phyloP scores from a whole-genome alignment of 2,113 vertebrate species.

The Macquaria australasica region DNA sequence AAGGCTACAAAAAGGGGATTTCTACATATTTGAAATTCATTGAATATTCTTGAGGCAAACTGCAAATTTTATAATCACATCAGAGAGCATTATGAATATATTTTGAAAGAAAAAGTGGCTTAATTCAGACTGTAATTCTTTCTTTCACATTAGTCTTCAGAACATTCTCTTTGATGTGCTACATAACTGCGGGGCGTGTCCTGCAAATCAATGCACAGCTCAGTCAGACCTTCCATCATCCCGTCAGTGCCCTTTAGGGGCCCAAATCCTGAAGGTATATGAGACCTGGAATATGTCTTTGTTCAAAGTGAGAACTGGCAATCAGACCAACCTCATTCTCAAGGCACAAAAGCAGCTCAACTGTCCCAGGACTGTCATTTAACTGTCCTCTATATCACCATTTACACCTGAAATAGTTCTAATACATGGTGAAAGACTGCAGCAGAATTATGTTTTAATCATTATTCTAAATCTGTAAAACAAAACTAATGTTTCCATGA shows the following conservation, averaged over 20 bases:
- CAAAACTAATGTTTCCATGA: not conserved
- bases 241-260: conserved; percentile 11
- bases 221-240: conserved; percentile 6
- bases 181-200: conserved; percentile 19
- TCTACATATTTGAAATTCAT: conserved; percentile 23
- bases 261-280: conserved; percentile 23
- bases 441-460: not conserved
- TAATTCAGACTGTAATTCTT: conserved; percentile 11
- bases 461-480: not conserved
- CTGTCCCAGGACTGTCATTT: not conserved
- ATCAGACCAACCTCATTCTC: not conserved
- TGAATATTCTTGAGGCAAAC: conserved; percentile 7
- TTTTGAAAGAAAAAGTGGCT: not conserved
- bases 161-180: conserved; percentile 53
- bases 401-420: too few relatives aligned
- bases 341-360: conserved; percentile 15
- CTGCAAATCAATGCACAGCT: conserved; percentile 24
- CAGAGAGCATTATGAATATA: conserved; percentile 32
- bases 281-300: not conserved
- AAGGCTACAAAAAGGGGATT: conserved; percentile 1
- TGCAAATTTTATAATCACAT: conserved; percentile 44
- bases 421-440: not conserved
- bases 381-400: not conserved
- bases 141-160: not conserved
- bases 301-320: not conserved